phyloP scores from a whole-genome alignment of 2,797 vertebrate species.

The Holocentrus rufus region DNA sequence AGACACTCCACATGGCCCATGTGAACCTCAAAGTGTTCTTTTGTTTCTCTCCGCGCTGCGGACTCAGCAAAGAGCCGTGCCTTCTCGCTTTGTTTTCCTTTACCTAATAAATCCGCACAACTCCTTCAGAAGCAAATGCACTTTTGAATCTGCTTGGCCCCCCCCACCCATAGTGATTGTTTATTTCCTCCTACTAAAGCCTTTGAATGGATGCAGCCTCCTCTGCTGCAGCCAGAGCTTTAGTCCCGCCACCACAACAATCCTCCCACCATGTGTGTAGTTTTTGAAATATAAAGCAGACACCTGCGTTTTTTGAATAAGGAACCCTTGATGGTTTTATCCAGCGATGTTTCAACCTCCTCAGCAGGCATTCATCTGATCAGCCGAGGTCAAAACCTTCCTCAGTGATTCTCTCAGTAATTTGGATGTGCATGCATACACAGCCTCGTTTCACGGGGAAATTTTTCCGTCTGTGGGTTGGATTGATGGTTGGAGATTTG shows the following conservation, averaged over 20 bases:
- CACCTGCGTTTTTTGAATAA: not conserved
- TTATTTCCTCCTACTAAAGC: conserved; percentile 30
- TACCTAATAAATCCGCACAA: conserved; percentile 36
- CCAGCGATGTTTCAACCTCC: conserved; percentile 17
- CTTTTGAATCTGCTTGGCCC: conserved; percentile 16
- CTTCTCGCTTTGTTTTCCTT: conserved; percentile 25
- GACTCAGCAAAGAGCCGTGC: conserved; percentile 53
- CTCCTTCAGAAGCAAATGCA: conserved; percentile 19
- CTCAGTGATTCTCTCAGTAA: not conserved
- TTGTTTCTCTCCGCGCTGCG: conserved; percentile 49
- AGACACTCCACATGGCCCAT: conserved; percentile 29
- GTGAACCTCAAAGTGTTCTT: conserved; percentile 40
- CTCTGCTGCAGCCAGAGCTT: conserved; percentile 14
- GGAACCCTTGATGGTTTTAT: conserved; percentile 25
- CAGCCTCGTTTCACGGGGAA: not conserved
- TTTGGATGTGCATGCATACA: not conserved
- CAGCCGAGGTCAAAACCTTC: not conserved
- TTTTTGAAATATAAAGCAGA: conserved; percentile 10
- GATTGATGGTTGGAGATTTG: not conserved
- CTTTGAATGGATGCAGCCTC: conserved; percentile 9
- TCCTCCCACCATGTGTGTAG: not conserved
- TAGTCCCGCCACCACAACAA: too few species aligned
- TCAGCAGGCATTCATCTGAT: not conserved
- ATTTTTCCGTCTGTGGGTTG: not conserved
- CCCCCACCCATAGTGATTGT: conserved; percentile 13